Percentiles rank a stretch among this genome's conserved stretches.
phyloP scores from a whole-genome alignment of 2,888 invertebrate species.

The Liopterus haemorrhoidalis region DNA sequence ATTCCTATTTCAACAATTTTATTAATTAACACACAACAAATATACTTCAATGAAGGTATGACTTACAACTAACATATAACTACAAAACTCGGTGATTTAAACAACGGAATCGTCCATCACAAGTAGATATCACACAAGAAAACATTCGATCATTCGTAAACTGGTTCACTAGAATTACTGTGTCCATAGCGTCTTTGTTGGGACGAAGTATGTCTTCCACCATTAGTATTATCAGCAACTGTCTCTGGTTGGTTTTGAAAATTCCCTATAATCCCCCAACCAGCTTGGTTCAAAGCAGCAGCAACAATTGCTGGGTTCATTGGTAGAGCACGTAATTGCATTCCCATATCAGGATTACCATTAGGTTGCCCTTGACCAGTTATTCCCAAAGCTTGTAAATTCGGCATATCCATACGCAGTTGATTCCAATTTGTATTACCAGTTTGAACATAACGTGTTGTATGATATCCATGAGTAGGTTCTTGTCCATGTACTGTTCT shows the following conservation, averaged over 20 bases:
- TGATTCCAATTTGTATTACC: slow-evolving; percentile 42
- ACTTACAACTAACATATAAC: too few species aligned
- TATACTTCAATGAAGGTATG: too few species aligned
- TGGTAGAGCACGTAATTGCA: slow-evolving; percentile 71
- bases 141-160: too few species aligned
- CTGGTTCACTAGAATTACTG: too few species aligned
- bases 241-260: slow-evolving; percentile 68
- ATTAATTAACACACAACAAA: too few species aligned
- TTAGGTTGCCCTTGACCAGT: slow-evolving; percentile 50
- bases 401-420: slow-evolving; percentile 73
- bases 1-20: too few species aligned
- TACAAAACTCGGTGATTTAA: too few species aligned
- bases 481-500: slow-evolving; percentile 45
- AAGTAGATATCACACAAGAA: too few species aligned
- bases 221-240: slow-evolving; percentile 49
- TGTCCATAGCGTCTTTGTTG: too few species aligned
- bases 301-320: slow-evolving; percentile 76
- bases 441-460: slow-evolving; percentile 19
- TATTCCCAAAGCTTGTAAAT: slow-evolving; percentile 73
- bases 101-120: too few species aligned
- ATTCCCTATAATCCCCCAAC: slow-evolving; percentile 66
- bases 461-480: slow-evolving; percentile 33
- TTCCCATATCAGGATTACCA: slow-evolving; percentile 48
- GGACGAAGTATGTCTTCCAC: too few species aligned
- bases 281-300: slow-evolving; percentile 79